phyloP scores from a whole-genome alignment of 2,797 vertebrate species.

The Molothrus ater region DNA sequence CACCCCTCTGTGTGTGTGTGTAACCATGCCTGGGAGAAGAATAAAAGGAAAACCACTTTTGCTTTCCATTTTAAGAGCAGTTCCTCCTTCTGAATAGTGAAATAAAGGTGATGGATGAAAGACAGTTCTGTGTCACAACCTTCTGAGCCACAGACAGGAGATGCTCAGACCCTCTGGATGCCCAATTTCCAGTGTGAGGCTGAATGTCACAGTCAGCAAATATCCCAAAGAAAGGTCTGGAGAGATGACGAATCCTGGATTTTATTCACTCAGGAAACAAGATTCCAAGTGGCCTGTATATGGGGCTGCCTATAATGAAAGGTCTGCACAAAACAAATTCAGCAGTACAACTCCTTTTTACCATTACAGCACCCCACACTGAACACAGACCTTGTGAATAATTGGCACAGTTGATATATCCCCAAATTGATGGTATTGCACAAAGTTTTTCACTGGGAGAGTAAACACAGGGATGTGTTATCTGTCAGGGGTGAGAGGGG shows the following conservation, averaged over 20 bases:
- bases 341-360: background rate
- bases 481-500: background rate
- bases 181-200: background rate
- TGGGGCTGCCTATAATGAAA: background rate
- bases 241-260: background rate
- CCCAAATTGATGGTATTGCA: background rate
- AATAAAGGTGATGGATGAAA: background rate
- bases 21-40: background rate
- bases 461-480: conserved; percentile 5
- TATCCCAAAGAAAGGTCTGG: background rate
- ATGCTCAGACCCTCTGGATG: background rate
- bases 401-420: background rate
- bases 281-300: fast-evolving
- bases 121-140: background rate
- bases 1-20: background rate
- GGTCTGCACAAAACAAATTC: background rate
- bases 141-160: background rate
- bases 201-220: background rate
- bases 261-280: background rate
- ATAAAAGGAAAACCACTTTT: background rate
- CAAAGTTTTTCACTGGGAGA: background rate
- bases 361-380: background rate
- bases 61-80: background rate
- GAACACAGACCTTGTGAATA: background rate
- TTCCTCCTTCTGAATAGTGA: background rate